Base-by-base conservation (phyloP, 37 sponge, comb jelly and placozoan species). In the Hexactinellida sp. region DNA sequence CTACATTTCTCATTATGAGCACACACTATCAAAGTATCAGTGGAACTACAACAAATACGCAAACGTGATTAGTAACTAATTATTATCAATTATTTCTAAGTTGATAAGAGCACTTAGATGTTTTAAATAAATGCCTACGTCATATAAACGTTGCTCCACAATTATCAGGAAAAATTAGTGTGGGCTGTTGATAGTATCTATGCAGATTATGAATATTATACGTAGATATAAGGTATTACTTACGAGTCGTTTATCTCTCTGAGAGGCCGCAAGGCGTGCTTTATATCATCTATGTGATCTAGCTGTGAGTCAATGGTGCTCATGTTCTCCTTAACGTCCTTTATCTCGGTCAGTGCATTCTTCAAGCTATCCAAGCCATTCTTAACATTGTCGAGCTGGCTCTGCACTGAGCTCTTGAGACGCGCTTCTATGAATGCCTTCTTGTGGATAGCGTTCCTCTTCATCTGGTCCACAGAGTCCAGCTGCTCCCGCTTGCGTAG, bases 351-450 rank as follows among this genome's bases (percentile, higher is more conserved):
- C 1, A 63, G 76, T 3, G 76, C 76, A n/a, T 63, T 63, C 28
- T 89, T 87, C 24, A 96, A 82, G 1, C 86, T 89, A 0, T 82
- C 85, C 54, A 96, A 84, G 0, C 97, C 97, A 25, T 88, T 90
- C 88, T 93, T 91, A 1, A 94, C 94, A 28, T 94, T 94, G 55
- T 96, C 97, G 71, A 96, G 83, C 86, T 96, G 97, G 0, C 88
- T 96, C 89, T 96, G 97, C 7, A 96, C 92, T 0, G 94, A 90
- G 82, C 87, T 94, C 47, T 92, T 89, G 39, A 96, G 87, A 54
- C 91, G 91, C 1, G 94, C 87, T 37, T 96, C 97, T 1, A 94
- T 87, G 19, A 89, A 84, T 5, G 88, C 88, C 93, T 96, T 55
- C 54, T 36, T 30, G 47, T 37, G 0, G 0, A 86, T 13, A 13